Evolutionary conservation across 1,140 invertebrate species (phyloP), one percentile per base, ranked within the genome.

Genomic region (Camponotus pennsylvanicus): DNA sequence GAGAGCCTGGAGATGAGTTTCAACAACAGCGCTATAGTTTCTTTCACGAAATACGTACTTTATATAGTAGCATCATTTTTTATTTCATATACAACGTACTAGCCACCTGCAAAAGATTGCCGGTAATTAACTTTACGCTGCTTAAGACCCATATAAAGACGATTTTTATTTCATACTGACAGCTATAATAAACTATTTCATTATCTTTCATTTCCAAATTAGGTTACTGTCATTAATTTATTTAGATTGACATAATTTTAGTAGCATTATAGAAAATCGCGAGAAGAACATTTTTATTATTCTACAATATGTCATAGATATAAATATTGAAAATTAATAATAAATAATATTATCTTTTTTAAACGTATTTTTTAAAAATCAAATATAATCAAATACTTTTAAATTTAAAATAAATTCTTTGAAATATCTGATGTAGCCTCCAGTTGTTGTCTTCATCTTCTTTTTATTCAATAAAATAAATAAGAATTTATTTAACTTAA

Each of bases 1-100:
- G 84, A 83, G 63, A 67, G 78, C 45, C 34, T 57, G 88, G 67
- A 86, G 55, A 70, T 84, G 64, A 88, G 63, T 57, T 85, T 75
- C 76, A 70, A 73, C 76, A 55, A 83, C 69, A 83, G 79, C 40
- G 32, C 67, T 73, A 82, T 45, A 82, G 34, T 61, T 83, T 75
- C 69, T 73, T 83, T 83, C 57, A 59, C 32, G 57, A 73, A 59
- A 73, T 37, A 37, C 55, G 69, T 61, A 37, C 69, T 73, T 83
- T 83, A 83, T 83, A 73, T 73, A 83, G 66, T 73, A 34, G 18
- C 18, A 37, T 75, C 52, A 83, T 83, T 83, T 73, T 83, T 75
- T 63, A 83, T 40, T 40, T 1, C 42, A 11, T 4, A 52, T 42
- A 59, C 37, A 73, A 80, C 45, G 34, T 32, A 55, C 77, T 55